Conservation (phyloP, 2,797 vertebrate genomes). For the Mus spretus region DNA sequence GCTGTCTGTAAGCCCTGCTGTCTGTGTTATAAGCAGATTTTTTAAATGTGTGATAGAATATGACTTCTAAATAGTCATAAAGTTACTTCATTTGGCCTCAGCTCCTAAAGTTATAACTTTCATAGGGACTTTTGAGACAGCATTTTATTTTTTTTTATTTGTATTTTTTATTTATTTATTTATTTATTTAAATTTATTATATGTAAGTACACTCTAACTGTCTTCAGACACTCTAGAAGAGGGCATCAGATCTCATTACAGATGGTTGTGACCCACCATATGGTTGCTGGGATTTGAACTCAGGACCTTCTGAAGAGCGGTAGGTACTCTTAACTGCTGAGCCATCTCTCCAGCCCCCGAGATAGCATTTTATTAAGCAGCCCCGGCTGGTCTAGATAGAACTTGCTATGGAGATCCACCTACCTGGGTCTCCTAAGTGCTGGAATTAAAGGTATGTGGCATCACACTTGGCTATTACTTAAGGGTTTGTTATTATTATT, state of each 20-base stretch:
- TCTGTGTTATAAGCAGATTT: not conserved
- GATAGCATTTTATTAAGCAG: not conserved
- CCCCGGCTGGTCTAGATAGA: not conserved
- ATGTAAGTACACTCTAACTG: too few species aligned
- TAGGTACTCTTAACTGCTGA: too few species aligned
- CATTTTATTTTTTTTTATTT: not conserved
- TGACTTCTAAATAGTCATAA: not conserved
- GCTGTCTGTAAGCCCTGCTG: not conserved
- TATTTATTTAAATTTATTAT: too few species aligned
- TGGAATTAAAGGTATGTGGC: not conserved
- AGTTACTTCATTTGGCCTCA: constrained; percentile 23
- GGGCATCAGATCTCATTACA: too few species aligned
- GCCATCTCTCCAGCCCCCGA: not conserved
- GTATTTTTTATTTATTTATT: too few species aligned
- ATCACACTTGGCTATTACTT: not conserved
- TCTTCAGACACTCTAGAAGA: too few species aligned
- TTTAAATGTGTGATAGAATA: not conserved
- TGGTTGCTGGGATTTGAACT: too few species aligned
- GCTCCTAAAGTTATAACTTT: not conserved
- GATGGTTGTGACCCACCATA: too few species aligned
- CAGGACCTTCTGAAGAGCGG: too few species aligned
- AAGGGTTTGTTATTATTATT: not conserved
- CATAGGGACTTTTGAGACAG: constrained; percentile 16
- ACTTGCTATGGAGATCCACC: not conserved
- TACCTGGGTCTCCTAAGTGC: not conserved